Base-by-base conservation (phyloP, 2,113 vertebrate species). In the Candoia aspera region DNA sequence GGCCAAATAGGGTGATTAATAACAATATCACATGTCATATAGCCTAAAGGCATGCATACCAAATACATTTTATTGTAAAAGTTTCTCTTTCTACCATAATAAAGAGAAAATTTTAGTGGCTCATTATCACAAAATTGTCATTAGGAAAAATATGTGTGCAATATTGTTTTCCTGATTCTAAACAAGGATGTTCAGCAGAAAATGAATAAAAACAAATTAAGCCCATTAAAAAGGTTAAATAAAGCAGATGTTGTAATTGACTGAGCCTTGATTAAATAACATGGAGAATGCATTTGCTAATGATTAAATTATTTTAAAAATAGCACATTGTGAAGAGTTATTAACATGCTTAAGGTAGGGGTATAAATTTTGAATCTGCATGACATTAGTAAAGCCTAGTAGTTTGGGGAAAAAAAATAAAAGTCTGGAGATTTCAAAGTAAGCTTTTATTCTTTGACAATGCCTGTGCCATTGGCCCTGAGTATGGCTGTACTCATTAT, bases 181-280 rank as follows among this genome's bases (percentile, higher is more conserved):
- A 87, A 91, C 26, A n/a, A 91, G 62, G 64, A 58, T 58, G 33
- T 87, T 87, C 53, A 58, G 84, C 24, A 90, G 17, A 53, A 58
- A 91, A 79, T 87, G 91, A 87, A 87, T 79, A 83, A 73, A 91
- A 83, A 88, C 91, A 91, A 88, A 64, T 79, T 55, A 58, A 58
- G 62, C 62, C 24, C 73, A 87, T 91, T 91, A 88, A 88, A 86
- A 91, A n/a, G 54, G 91, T 91, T 91, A 91, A 91, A 57, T 91
- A 87, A 87, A 68, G 17, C 53, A 79, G 24, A 79, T 49, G 54
- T 5, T 79, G 59, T 42, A 58, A 87, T 26, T 58, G 33, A 68
- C 49, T 91, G 33, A 73, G 24, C 9, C 54, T 87, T 91, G 79
- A 91, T 55, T 87, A 58, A 79, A 58, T 54, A 53, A 53, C 37